A percentile compares a stretch with the other conserved stretches of the same genome.
phyloP scores from a whole-genome alignment of 2,113 vertebrate species.

The Epinephelus fuscoguttatus region DNA sequence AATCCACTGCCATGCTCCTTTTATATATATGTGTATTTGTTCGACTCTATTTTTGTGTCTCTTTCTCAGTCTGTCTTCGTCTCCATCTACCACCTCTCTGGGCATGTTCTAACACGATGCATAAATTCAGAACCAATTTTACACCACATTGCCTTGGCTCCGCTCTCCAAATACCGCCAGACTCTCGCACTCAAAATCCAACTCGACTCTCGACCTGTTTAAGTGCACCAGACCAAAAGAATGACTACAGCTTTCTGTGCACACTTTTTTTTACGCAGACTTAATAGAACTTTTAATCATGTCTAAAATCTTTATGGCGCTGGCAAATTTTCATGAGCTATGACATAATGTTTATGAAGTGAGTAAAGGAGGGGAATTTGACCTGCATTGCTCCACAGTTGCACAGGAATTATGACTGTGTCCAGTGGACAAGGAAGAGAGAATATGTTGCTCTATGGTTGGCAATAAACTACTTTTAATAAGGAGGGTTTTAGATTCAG shows the following conservation, averaged over 20 bases:
- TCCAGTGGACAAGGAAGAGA: slow-evolving; percentile 18
- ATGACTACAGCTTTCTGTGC: slow-evolving; percentile 33
- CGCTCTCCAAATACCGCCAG: slow-evolving; percentile 56
- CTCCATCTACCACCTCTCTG: slow-evolving; percentile 41
- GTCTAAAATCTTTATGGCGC: slow-evolving; percentile 61
- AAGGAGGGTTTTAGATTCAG: neutral
- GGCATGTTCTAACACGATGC: slow-evolving; percentile 64
- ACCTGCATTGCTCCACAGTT: slow-evolving; percentile 28
- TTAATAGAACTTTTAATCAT: slow-evolving; percentile 70
- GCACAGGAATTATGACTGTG: slow-evolving; percentile 34
- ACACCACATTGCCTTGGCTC: slow-evolving; percentile 74
- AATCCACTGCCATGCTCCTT: too few species aligned
- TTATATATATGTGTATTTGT: neutral
- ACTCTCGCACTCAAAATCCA: slow-evolving; percentile 47
- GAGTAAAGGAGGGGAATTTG: slow-evolving; percentile 47
- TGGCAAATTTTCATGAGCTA: slow-evolving; percentile 53
- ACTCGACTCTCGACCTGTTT: slow-evolving; percentile 62
- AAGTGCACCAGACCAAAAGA: slow-evolving; percentile 67
- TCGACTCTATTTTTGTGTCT: neutral
- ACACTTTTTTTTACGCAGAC: slow-evolving; percentile 22
- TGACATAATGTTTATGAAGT: slow-evolving; percentile 60
- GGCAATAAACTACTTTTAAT: slow-evolving; percentile 34
- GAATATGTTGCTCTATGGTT: slow-evolving; percentile 23
- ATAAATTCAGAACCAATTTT: slow-evolving; percentile 81
- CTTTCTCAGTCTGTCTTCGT: slow-evolving; percentile 20